Evolutionary conservation across 2,797 vertebrate genomes (phyloP).

Genomic region (Triplophysa bombifrons): DNA sequence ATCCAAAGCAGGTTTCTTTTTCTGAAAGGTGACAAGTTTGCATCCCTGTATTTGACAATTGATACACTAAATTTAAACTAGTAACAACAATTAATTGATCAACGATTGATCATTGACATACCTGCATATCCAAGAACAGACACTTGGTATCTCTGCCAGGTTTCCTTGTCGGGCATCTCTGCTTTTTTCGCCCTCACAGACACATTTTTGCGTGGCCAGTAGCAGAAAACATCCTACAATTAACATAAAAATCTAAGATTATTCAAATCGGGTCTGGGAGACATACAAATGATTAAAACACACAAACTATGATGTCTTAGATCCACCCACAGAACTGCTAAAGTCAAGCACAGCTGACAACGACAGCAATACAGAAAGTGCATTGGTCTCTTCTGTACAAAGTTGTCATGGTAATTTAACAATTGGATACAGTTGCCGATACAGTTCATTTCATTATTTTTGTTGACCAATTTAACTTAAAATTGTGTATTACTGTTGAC

Average conservation of each 20-base stretch:
- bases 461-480: too few relatives aligned
- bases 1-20: too few relatives aligned
- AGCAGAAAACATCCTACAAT: not conserved
- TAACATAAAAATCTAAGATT: not conserved
- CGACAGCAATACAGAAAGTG: not conserved
- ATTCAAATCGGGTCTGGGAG: not conserved
- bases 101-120: not conserved
- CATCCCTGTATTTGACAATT: too few relatives aligned
- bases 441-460: too few relatives aligned
- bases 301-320: not conserved
- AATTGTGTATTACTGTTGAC: too few relatives aligned
- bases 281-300: not conserved
- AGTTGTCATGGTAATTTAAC: too few relatives aligned
- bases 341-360: not conserved
- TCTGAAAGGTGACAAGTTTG: too few relatives aligned
- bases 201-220: not conserved
- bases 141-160: not conserved
- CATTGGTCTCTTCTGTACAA: not conserved
- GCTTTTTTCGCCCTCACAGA: not conserved
- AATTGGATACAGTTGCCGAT: too few relatives aligned
- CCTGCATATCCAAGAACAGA: not conserved
- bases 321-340: constrained; percentile 1
- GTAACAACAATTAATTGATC: not conserved
- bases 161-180: not conserved
- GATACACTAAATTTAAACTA: not conserved